phyloP scores from a whole-genome alignment of 2,888 invertebrate species.

The Microdon myrmicae region DNA sequence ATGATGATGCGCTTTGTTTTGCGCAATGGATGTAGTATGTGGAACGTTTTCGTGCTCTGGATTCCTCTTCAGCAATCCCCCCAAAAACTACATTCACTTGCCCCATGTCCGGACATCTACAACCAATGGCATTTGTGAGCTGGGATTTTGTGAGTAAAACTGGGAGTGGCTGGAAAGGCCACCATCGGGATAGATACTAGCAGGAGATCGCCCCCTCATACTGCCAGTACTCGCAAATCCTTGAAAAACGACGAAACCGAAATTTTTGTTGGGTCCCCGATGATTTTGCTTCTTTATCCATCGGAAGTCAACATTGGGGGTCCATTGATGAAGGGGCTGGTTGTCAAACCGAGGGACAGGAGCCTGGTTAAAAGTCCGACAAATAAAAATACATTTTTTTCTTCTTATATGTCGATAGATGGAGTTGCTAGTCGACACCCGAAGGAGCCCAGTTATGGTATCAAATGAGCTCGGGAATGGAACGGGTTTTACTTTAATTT shows the following conservation, averaged over 20 bases:
- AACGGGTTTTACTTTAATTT: constrained; percentile 46
- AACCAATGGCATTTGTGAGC: constrained; percentile 43
- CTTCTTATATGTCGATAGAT: constrained; percentile 30
- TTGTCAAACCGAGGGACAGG: neutral
- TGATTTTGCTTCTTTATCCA: constrained; percentile 29
- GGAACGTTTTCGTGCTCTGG: constrained; percentile 6
- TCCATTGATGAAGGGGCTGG: constrained; percentile 1
- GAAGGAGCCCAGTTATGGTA: constrained; percentile 28
- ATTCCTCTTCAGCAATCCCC: constrained; percentile 20
- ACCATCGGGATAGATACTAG: constrained; percentile 27
- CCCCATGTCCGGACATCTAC: constrained; percentile 17
- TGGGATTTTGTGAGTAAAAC: constrained; percentile 47
- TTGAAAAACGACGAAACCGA: constrained; percentile 29
- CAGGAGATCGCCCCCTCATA: constrained; percentile 37
- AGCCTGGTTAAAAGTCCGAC: constrained; percentile 1
- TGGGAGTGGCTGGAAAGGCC: constrained; percentile 47
- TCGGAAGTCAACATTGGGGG: constrained; percentile 38
- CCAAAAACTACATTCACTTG: constrained; percentile 14
- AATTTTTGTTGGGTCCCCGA: constrained; percentile 21
- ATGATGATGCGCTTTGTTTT: constrained; percentile 46
- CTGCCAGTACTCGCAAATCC: too few species aligned
- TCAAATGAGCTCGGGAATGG: constrained; percentile 18
- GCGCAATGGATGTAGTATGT: constrained; percentile 20
- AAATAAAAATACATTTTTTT: constrained; percentile 8
- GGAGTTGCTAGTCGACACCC: constrained; percentile 42